Conservation (phyloP, 2,113 vertebrate genomes). For the Phaethornis superciliosus region DNA sequence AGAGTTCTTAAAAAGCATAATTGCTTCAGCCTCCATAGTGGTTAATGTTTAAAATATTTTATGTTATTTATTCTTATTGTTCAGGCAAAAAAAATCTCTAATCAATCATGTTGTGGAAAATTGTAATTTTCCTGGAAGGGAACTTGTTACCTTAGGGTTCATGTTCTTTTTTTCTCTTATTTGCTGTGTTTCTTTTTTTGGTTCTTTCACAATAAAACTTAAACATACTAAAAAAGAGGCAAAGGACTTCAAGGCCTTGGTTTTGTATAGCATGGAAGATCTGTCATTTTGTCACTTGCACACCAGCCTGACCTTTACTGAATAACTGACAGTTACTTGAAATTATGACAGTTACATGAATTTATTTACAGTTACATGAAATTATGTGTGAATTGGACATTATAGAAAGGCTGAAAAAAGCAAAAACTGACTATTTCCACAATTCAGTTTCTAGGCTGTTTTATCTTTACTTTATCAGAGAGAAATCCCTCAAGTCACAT, state of each 20-base stretch:
- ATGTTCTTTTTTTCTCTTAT: background rate
- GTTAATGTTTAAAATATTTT: background rate
- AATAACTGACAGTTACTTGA: background rate
- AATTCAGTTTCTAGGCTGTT: background rate
- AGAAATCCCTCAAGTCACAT: background rate
- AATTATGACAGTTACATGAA: no score
- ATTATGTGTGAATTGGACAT: background rate
- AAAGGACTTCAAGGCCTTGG: background rate
- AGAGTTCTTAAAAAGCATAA: background rate
- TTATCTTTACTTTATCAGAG: background rate
- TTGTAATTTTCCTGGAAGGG: background rate
- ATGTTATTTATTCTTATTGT: background rate
- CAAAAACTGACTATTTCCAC: background rate
- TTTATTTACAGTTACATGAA: no score
- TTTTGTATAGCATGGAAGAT: background rate
- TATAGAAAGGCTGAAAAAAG: background rate
- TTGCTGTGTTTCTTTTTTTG: background rate
- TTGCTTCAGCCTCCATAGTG: constrained; percentile 13
- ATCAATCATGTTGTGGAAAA: background rate
- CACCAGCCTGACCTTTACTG: background rate
- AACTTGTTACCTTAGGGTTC: background rate
- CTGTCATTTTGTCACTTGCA: background rate
- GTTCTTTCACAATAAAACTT: background rate
- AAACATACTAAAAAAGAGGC: background rate
- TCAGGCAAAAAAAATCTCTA: background rate